These are phyloP conservation scores for Ennomos fuscantarius DNA, from an alignment of 2,888 invertebrate genomes.

Conservation along the genomic window DNA sequence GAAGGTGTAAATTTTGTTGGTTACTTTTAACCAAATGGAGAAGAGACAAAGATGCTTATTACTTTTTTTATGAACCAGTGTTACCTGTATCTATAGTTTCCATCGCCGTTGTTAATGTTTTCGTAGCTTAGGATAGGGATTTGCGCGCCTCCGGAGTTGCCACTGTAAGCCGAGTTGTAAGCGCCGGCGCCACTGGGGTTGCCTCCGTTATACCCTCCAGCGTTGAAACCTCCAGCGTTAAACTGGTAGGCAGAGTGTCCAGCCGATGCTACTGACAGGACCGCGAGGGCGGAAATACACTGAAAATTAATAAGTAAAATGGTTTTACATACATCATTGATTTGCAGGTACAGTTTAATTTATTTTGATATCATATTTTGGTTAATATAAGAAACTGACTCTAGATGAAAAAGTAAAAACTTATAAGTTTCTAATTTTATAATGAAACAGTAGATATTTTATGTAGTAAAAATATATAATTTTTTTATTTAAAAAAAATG, in stretches of 20 bases:
- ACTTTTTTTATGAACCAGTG: constrained; percentile 12
- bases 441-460: no score
- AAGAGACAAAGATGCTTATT: no score
- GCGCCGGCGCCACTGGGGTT: constrained; percentile 43
- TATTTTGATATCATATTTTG: no score
- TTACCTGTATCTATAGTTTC: constrained; percentile 87
- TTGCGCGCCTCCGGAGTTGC: constrained; percentile 60
- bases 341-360: no score
- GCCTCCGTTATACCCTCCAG: background rate
- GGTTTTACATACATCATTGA: background rate
- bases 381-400: no score
- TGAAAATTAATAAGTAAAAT: constrained; percentile 34
- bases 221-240: constrained; percentile 25
- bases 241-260: constrained; percentile 44
- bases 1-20: no score
- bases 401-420: no score
- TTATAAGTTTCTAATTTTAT: no score
- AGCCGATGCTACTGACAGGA: constrained; percentile 51
- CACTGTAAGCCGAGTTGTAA: constrained; percentile 48
- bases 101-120: constrained; percentile 86
- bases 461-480: no score
- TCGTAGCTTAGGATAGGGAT: constrained; percentile 86
- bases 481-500: background rate
- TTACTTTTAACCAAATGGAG: no score
- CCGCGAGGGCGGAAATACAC: constrained; percentile 50